Evolutionary conservation across 1,140 invertebrate genomes (phyloP).

Genomic region (Polypedilum pembai): DNA sequence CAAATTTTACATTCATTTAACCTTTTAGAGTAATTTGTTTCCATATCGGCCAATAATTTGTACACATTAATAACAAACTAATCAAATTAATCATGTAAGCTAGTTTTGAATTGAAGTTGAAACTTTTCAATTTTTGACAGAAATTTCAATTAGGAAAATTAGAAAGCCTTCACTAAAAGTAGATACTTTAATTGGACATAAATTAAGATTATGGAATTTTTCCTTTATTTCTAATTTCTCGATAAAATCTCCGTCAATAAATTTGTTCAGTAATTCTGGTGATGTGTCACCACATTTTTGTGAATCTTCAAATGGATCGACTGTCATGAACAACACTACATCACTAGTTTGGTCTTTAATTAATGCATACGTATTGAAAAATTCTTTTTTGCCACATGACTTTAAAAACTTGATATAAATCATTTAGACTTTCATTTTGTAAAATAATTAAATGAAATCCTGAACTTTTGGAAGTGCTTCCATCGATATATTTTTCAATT

Average conservation of each 20-base stretch:
- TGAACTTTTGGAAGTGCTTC: background rate
- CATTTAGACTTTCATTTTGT: background rate
- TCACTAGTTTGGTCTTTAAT: background rate
- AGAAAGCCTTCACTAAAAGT: no score
- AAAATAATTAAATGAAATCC: conserved; percentile 6
- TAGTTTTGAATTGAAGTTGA: no score
- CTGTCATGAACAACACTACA: background rate
- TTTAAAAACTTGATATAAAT: background rate
- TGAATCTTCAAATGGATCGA: background rate
- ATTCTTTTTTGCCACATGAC: background rate
- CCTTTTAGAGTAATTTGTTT: no score
- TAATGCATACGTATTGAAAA: background rate
- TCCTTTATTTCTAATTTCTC: background rate
- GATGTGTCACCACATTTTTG: background rate
- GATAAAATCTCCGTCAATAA: background rate
- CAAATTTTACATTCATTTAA: no score
- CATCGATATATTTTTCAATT: background rate
- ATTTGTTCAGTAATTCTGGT: background rate
- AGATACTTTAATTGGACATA: background rate
- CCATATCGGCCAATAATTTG: no score
- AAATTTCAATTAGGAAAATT: no score
- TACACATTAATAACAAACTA: no score
- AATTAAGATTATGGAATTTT: background rate
- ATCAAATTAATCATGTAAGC: no score
- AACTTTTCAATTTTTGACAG: no score